Conservation (phyloP, 1,140 invertebrate species). For the Drosophila sturtevanti region DNA sequence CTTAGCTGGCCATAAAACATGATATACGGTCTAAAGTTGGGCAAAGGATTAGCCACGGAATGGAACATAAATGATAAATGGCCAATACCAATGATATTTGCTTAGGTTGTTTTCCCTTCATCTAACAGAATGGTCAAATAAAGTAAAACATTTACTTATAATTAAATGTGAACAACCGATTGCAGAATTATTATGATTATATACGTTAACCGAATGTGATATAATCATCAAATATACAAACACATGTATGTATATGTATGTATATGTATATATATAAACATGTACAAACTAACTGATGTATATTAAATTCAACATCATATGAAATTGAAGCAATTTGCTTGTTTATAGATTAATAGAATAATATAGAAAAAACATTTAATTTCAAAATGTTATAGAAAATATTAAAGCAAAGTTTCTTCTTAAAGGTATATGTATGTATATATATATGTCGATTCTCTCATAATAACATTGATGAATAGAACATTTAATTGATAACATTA, state of each 20-base stretch:
- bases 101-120: conserved; percentile 64
- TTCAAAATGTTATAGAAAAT: too few species aligned
- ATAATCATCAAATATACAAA: background rate
- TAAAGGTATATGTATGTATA: too few species aligned
- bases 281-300: too few species aligned
- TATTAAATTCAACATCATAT: background rate
- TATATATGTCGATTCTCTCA: too few species aligned
- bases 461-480: too few species aligned
- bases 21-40: conserved; percentile 70
- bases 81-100: conserved; percentile 54
- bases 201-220: conserved; percentile 34
- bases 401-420: too few species aligned
- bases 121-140: conserved; percentile 61
- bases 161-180: conserved; percentile 57
- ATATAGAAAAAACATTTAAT: too few species aligned
- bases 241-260: too few species aligned
- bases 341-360: too few species aligned
- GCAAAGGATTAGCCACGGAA: conserved; percentile 70
- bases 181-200: background rate
- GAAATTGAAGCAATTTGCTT: background rate
- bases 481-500: too few species aligned
- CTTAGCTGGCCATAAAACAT: conserved; percentile 78
- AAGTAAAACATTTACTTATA: conserved; percentile 78
- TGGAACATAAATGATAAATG: conserved; percentile 66
- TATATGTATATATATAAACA: too few species aligned